These are phyloP conservation scores for Heterohyrax brucei DNA, from an alignment of 2,797 vertebrate species.

Conservation along the genomic window DNA sequence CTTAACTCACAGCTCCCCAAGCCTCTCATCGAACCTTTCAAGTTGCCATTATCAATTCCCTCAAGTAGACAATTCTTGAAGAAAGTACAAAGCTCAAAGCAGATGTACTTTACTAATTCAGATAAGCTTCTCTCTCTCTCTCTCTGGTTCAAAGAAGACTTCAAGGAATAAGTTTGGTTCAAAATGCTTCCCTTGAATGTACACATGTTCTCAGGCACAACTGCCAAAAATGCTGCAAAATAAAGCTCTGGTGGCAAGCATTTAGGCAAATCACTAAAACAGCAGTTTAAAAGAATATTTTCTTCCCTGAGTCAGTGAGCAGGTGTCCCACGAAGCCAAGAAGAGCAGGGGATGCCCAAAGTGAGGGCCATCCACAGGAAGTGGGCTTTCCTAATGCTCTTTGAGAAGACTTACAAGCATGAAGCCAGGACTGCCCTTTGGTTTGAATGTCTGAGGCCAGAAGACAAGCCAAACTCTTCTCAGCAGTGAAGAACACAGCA, in stretches of 20 bases:
- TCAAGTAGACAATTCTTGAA: too few relatives aligned
- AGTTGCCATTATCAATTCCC: too few relatives aligned
- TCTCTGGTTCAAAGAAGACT: too few relatives aligned
- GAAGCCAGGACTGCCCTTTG: not conserved
- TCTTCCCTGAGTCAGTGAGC: not conserved
- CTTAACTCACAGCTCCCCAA: too few relatives aligned
- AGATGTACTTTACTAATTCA: too few relatives aligned
- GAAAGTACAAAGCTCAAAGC: too few relatives aligned
- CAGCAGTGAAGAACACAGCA: not conserved
- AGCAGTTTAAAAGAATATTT: constrained; percentile 11
- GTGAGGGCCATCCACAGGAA: not conserved
- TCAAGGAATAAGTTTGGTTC: not conserved
- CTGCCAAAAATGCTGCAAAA: not conserved
- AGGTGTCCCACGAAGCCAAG: not conserved
- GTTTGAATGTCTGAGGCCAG: not conserved
- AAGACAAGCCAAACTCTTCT: not conserved
- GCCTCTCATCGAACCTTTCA: too few relatives aligned
- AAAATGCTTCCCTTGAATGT: constrained; percentile 22
- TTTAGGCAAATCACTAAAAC: not conserved
- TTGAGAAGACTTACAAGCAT: not conserved
- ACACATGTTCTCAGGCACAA: constrained; percentile 11
- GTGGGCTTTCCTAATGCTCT: not conserved
- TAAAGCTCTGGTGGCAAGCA: not conserved
- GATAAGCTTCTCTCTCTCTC: too few relatives aligned
- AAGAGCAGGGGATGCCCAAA: not conserved